These are phyloP conservation scores for Capitulum mitella DNA, from an alignment of 2,888 invertebrate genomes.

Conservation along the genomic window DNA sequence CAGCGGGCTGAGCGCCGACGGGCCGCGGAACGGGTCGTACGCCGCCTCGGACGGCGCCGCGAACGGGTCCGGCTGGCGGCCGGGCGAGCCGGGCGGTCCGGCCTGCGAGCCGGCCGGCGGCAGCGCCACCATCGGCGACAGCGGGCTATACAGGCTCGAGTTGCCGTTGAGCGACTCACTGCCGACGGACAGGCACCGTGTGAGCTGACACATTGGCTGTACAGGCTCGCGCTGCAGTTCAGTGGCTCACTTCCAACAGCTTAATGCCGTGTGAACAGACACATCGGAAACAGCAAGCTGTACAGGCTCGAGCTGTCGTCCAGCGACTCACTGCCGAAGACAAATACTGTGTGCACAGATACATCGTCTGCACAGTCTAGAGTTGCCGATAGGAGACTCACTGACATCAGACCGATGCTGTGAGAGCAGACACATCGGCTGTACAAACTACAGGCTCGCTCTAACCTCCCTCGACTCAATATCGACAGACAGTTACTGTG, in stretches of 20 bases:
- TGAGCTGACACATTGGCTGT: too few relatives aligned
- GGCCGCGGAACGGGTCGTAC: constrained; percentile 66
- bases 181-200: neutral
- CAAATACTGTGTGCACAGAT: too few relatives aligned
- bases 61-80: constrained; percentile 50
- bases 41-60: constrained; percentile 43
- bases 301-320: constrained; percentile 26
- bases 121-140: constrained; percentile 18
- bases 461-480: constrained; percentile 21
- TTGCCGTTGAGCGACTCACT: constrained; percentile 25
- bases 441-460: constrained; percentile 7
- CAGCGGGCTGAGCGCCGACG: constrained; percentile 63
- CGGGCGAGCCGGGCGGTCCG: constrained; percentile 51
- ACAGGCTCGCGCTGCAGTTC: too few relatives aligned
- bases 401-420: too few relatives aligned
- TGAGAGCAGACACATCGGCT: too few relatives aligned
- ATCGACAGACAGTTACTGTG: too few relatives aligned
- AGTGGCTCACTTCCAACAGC: too few relatives aligned
- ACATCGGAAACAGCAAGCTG: constrained; percentile 2
- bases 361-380: too few relatives aligned
- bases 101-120: neutral
- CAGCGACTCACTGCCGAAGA: neutral
- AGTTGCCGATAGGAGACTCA: too few relatives aligned
- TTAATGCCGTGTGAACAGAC: too few relatives aligned
- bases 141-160: constrained; percentile 20